These are phyloP conservation scores for Micrasema minimum DNA, from an alignment of 1,140 invertebrate genomes.

Conservation along the genomic window DNA sequence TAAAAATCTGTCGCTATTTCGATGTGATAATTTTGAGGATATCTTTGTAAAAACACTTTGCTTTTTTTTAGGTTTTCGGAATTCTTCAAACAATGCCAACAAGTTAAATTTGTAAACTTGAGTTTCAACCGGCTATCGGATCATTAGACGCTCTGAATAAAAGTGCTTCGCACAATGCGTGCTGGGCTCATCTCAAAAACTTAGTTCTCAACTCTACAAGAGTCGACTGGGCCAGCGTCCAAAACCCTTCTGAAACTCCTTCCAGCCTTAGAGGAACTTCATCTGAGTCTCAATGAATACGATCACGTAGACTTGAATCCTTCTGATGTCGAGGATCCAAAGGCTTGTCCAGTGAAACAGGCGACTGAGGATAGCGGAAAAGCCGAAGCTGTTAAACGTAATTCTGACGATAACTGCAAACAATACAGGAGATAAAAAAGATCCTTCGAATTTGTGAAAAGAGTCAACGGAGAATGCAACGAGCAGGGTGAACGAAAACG, in stretches of 20 bases:
- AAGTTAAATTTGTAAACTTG: slow-evolving; percentile 89
- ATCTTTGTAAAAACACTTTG: too few relatives aligned
- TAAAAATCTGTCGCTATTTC: background rate
- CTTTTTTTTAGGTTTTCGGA: slow-evolving; percentile 82
- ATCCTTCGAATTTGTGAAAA: slow-evolving; percentile 36
- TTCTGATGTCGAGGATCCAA: background rate
- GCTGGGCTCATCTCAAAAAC: slow-evolving; percentile 75
- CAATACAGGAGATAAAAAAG: slow-evolving; percentile 65
- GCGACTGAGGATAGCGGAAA: slow-evolving; percentile 58
- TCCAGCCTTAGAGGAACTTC: slow-evolving; percentile 86
- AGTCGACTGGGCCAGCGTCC: slow-evolving; percentile 85
- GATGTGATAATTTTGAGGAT: background rate
- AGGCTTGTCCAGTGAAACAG: slow-evolving; percentile 8
- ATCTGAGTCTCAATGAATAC: slow-evolving; percentile 90
- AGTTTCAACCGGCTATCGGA: slow-evolving; percentile 86
- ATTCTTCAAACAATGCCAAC: slow-evolving; percentile 87
- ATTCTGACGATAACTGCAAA: slow-evolving; percentile 70
- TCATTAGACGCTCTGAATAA: slow-evolving; percentile 69
- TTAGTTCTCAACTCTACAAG: slow-evolving; percentile 88
- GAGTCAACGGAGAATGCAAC: slow-evolving; percentile 48
- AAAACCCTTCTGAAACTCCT: slow-evolving; percentile 78
- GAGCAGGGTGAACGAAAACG: slow-evolving; percentile 48
- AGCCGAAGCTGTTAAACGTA: slow-evolving; percentile 56
- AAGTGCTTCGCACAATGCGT: slow-evolving; percentile 60
- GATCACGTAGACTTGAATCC: slow-evolving; percentile 71